These are phyloP conservation scores for Drosophila bipectinata DNA, from an alignment of 1,140 invertebrate species.

Conservation along the genomic window DNA sequence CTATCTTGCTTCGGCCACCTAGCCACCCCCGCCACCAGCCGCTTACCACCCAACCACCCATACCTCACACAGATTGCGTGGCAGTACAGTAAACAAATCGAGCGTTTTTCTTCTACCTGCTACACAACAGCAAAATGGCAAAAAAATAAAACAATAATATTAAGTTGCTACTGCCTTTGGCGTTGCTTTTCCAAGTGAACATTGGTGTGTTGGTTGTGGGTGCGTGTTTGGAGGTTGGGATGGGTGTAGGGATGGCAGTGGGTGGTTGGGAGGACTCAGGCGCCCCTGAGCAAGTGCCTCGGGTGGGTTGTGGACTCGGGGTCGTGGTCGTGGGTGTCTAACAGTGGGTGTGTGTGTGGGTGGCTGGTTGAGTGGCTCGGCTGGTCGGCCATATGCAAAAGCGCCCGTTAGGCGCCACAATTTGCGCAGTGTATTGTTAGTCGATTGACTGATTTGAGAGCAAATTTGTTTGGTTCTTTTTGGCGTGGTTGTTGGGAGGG, in stretches of 20 bases:
- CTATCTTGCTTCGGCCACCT: not conserved
- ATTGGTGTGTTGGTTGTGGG: not conserved
- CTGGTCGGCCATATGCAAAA: constrained; percentile 53
- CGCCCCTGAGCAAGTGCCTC: not conserved
- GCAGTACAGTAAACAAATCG: constrained; percentile 63
- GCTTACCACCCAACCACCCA: constrained; percentile 3
- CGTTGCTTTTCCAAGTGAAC: constrained; percentile 5
- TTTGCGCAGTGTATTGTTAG: constrained; percentile 66
- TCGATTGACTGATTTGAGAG: constrained; percentile 59
- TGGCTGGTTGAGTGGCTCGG: constrained; percentile 26
- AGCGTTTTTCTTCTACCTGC: constrained; percentile 46
- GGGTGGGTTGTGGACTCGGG: constrained; percentile 1
- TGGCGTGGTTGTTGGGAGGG: constrained; percentile 11
- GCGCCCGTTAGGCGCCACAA: constrained; percentile 59
- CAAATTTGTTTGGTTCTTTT: constrained; percentile 23
- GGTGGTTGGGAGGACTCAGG: constrained; percentile 2
- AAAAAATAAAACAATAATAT: constrained; percentile 56
- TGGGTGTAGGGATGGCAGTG: not conserved
- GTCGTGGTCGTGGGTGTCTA: constrained; percentile 9
- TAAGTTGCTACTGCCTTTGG: constrained; percentile 24
- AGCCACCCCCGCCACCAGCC: not conserved
- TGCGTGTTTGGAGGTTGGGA: not conserved
- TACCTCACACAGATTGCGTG: constrained; percentile 40
- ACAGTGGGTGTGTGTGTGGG: constrained; percentile 8
- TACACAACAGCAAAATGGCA: constrained; percentile 19